These are phyloP conservation scores for Eucriotettix oculatus DNA, from an alignment of 2,888 invertebrate genomes.

Conservation along the genomic window DNA sequence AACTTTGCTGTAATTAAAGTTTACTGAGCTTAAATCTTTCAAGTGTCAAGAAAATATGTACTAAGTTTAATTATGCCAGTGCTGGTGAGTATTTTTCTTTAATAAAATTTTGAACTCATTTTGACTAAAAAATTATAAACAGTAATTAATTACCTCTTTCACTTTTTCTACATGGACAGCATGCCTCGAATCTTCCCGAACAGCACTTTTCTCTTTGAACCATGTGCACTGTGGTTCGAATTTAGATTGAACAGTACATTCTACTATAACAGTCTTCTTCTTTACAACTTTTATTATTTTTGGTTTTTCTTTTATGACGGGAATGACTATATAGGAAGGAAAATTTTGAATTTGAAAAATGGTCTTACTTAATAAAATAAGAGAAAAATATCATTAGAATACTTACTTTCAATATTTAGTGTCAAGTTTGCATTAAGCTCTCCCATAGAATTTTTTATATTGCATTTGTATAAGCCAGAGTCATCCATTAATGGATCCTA, in stretches of 20 bases:
- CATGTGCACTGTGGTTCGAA: conserved; percentile 87
- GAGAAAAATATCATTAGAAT: background rate
- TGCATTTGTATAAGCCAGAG: conserved; percentile 95
- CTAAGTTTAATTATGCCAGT: background rate
- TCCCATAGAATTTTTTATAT: conserved; percentile 88
- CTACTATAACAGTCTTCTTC: conserved; percentile 82
- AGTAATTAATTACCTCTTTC: conserved; percentile 42
- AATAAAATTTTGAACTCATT: background rate
- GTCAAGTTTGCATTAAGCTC: conserved; percentile 95
- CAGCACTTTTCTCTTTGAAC: conserved; percentile 73
- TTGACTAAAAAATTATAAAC: background rate
- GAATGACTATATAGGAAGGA: conserved; percentile 49
- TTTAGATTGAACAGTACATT: conserved; percentile 84
- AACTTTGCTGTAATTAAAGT: too few species aligned
- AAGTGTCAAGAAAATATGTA: background rate
- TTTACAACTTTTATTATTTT: conserved; percentile 82
- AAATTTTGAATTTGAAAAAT: background rate
- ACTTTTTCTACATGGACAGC: conserved; percentile 61
- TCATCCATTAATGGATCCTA: conserved; percentile 86
- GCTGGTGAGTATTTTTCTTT: background rate
- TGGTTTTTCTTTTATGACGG: conserved; percentile 85
- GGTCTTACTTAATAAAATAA: background rate
- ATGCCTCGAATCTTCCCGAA: conserved; percentile 60
- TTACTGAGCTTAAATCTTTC: too few species aligned
- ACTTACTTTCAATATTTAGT: conserved; percentile 92